Base-by-base conservation (phyloP, 2,888 invertebrate species). In the Thalpophila matura region DNA sequence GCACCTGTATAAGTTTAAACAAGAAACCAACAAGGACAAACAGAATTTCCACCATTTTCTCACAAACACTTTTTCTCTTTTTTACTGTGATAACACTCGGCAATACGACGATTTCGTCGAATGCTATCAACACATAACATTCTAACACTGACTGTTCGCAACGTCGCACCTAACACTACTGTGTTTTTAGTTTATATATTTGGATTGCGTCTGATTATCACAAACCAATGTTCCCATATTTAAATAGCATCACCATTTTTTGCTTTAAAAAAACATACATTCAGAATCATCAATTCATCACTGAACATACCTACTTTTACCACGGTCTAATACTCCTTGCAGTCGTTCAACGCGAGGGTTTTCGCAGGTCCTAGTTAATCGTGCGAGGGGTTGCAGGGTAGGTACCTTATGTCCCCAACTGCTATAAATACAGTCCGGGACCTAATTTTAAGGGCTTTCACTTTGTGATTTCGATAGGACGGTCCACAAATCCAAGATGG, bases 41-140 rank as follows among this genome's bases (percentile, higher is more conserved):
- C 16, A 16, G 9, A 37, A 24, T 40, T 45, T 63, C 46, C 53
- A 67, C 43, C 6, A n/a, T 56, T 54, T 50, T 38, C 55, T 57
- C 49, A 71, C 60, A 10, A 57, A 57, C 47, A 75, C 42, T 45
- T 51, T 59, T 53, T 53, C 40, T 63, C 45, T 66, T 76, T 64
- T 73, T 73, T 64, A 75, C 67, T 81, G 80, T 83, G 75, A 57
- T 86, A 86, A 86, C 84, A 83, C 74, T 76, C 63, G 68, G 59
- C 75, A 77, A 67, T 74, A 29, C 43, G 68, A 60, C 66, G 59
- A 68, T 54, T 56, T 68, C 46, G 69, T 68, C 75, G 45, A 5
- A 64, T 38, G 68, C 77, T 80, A 72, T 59, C 81, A 74, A 75
- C 61, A 79, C 70, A 65, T 77, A 80, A 76, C 76, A 76, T 71